Conservation (phyloP, 2,888 invertebrate genomes). For the Tribolium freemani region DNA sequence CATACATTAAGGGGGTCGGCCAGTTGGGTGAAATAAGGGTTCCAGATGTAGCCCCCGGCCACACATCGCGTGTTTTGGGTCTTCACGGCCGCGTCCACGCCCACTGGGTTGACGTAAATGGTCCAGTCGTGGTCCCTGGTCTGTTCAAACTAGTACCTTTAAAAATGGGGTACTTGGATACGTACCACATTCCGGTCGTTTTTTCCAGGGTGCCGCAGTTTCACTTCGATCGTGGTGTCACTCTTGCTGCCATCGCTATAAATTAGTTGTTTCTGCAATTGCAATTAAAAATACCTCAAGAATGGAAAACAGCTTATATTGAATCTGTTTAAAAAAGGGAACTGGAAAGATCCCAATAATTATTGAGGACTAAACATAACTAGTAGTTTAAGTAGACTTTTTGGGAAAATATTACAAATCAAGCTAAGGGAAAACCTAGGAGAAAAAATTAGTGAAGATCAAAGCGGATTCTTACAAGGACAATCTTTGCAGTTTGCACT, state of each 20-base stretch:
- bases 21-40: constrained; percentile 90
- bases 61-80: constrained; percentile 86
- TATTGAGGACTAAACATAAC: too few relatives aligned
- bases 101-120: constrained; percentile 91
- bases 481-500: too few relatives aligned
- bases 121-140: constrained; percentile 91
- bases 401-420: too few relatives aligned
- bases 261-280: constrained; percentile 83
- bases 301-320: too few relatives aligned
- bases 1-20: constrained; percentile 89
- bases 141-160: constrained; percentile 64
- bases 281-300: too few relatives aligned
- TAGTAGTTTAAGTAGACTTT: too few relatives aligned
- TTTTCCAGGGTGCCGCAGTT: constrained; percentile 88
- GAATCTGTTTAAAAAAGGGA: too few relatives aligned
- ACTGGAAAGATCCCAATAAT: too few relatives aligned
- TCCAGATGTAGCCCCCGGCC: constrained; percentile 93
- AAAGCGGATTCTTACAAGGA: too few relatives aligned
- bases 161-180: background rate
- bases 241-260: constrained; percentile 88
- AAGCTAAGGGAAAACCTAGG: too few relatives aligned
- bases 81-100: constrained; percentile 90
- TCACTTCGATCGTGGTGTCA: constrained; percentile 92
- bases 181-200: constrained; percentile 85
- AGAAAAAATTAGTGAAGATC: too few relatives aligned